These are phyloP conservation scores for Arbacia lixula DNA, from an alignment of 53 echinoderm and acorn worm genomes.

Conservation along the genomic window DNA sequence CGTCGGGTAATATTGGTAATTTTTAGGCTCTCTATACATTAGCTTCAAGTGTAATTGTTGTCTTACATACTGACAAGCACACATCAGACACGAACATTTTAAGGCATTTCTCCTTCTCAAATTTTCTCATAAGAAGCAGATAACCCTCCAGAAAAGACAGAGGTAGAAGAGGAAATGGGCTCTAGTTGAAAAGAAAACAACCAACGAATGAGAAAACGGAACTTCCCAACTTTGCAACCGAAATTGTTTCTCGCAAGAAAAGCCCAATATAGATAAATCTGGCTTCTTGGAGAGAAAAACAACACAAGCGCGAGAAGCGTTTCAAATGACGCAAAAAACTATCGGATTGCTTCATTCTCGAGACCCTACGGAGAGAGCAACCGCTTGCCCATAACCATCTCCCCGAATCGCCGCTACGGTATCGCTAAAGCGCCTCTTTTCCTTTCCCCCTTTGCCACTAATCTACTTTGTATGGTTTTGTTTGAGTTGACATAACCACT, in stretches of 20 bases:
- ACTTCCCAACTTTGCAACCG: conserved; percentile 28
- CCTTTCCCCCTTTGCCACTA: conserved; percentile 21
- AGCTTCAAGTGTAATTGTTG: too few species aligned
- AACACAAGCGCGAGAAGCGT: conserved; percentile 43
- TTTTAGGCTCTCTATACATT: too few species aligned
- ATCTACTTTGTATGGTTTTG: conserved; percentile 50
- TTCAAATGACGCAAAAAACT: conserved; percentile 57
- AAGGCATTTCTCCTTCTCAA: conserved; percentile 26
- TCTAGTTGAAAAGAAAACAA: too few species aligned
- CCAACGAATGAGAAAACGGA: too few species aligned
- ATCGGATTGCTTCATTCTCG: conserved; percentile 50
- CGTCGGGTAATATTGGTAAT: too few species aligned
- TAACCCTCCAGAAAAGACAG: conserved; percentile 41
- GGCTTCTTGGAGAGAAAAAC: conserved; percentile 31
- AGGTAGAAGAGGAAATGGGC: too few species aligned
- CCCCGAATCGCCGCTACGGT: conserved; percentile 27
- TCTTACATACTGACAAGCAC: conserved; percentile 48
- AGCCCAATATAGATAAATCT: conserved; percentile 46
- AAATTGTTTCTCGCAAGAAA: conserved; percentile 43
- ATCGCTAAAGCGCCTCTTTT: conserved; percentile 38
- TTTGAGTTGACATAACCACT: conserved; percentile 47
- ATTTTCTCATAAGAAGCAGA: conserved; percentile 28
- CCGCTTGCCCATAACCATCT: not conserved
- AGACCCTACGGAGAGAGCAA: conserved; percentile 48
- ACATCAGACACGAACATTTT: conserved; percentile 20